These are phyloP conservation scores for Tortrix viridana DNA, from an alignment of 2,888 invertebrate genomes.

Conservation along the genomic window DNA sequence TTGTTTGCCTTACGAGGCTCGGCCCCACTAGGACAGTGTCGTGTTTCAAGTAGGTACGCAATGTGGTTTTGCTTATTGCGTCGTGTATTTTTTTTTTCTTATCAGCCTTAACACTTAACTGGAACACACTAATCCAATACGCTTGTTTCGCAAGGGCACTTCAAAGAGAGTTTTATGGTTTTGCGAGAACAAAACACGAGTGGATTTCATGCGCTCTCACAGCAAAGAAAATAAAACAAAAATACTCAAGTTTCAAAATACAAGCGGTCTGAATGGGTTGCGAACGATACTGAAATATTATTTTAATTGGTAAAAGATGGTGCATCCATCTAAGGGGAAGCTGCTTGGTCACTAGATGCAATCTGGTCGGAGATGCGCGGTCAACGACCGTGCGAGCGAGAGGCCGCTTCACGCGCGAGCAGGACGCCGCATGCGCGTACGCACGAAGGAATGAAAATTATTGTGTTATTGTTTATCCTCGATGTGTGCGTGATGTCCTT, in stretches of 20 bases:
- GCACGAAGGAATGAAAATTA: conserved; percentile 81
- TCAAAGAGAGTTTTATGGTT: conserved; percentile 25
- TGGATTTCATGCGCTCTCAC: not conserved
- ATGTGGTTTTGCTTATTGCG: conserved; percentile 54
- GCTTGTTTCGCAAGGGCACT: conserved; percentile 53
- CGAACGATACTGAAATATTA: conserved; percentile 57
- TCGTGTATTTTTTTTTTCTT: conserved; percentile 69
- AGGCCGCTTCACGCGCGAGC: conserved; percentile 60
- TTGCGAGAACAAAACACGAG: conserved; percentile 17
- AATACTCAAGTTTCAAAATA: not conserved
- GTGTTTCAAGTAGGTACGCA: conserved; percentile 28
- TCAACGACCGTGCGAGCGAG: conserved; percentile 75
- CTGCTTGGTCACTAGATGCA: conserved; percentile 81
- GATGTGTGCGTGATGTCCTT: conserved; percentile 50
- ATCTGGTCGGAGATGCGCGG: conserved; percentile 80
- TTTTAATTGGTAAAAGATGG: conserved; percentile 78
- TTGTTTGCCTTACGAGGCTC: conserved; percentile 47
- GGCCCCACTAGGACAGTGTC: conserved; percentile 16
- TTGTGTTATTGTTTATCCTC: conserved; percentile 77
- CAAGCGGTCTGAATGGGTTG: conserved; percentile 23
- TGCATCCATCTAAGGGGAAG: conserved; percentile 76
- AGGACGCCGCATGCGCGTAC: conserved; percentile 77
- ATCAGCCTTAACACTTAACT: conserved; percentile 66
- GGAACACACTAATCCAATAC: conserved; percentile 66
- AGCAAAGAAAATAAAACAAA: no score